phyloP scores from a whole-genome alignment of 2,797 vertebrate species.

The Hylomyscus alleni region DNA sequence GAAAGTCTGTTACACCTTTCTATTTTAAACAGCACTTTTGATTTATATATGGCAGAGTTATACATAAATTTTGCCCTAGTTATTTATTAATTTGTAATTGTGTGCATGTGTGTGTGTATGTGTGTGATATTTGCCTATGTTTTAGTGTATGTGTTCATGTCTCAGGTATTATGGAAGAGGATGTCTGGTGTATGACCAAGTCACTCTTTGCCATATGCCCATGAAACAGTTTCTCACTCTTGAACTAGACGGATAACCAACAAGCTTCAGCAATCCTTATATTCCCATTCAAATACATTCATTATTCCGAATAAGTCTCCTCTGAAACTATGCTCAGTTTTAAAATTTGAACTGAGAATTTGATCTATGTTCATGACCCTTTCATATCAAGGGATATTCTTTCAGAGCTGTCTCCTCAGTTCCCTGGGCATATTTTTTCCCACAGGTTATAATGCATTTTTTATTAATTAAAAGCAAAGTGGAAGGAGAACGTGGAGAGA shows the following conservation, averaged over 20 bases:
- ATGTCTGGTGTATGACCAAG: background rate
- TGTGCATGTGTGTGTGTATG: background rate
- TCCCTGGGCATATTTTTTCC: background rate
- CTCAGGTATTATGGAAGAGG: background rate
- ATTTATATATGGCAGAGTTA: too few relatives aligned
- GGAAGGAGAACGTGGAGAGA: too few relatives aligned
- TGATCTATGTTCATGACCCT: background rate
- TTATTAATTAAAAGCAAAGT: background rate
- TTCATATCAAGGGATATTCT: background rate
- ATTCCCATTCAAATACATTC: background rate
- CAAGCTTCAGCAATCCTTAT: background rate
- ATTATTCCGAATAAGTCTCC: background rate
- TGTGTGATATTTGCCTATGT: background rate
- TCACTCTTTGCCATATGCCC: background rate
- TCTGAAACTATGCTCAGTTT: too few relatives aligned
- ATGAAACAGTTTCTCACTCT: background rate
- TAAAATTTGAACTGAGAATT: background rate
- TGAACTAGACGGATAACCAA: background rate
- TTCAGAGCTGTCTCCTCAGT: background rate
- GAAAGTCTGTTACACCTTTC: too few relatives aligned
- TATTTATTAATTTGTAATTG: too few relatives aligned
- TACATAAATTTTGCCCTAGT: too few relatives aligned
- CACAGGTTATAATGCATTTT: background rate
- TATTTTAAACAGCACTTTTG: too few relatives aligned
- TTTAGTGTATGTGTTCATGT: background rate